phyloP scores from a whole-genome alignment of 2,888 invertebrate genomes.

The Stegophylla sp. region DNA sequence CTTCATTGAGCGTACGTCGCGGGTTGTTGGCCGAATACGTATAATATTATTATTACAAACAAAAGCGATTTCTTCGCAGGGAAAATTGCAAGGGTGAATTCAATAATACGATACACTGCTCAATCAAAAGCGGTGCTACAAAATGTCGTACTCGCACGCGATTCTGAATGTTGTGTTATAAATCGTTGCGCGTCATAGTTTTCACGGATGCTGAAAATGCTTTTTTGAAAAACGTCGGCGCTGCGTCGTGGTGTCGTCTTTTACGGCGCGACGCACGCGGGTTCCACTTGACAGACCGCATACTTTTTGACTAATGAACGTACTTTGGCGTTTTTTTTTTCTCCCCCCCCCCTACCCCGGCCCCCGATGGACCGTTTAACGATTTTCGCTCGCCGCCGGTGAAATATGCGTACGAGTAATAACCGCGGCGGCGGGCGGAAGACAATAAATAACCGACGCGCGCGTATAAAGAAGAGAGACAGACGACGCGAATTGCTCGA shows the following conservation, averaged over 20 bases:
- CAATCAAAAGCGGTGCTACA: too few species aligned
- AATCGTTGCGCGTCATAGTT: background rate
- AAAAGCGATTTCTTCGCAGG: too few species aligned
- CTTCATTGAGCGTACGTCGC: too few species aligned
- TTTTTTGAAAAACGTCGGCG: background rate
- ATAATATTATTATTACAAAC: too few species aligned
- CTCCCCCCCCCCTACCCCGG: too few species aligned
- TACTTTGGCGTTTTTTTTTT: background rate
- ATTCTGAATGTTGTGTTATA: background rate
- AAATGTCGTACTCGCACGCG: background rate
- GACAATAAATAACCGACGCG: background rate
- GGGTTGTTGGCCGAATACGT: too few species aligned
- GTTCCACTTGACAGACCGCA: background rate
- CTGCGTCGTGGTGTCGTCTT: too few species aligned
- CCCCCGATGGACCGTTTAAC: background rate
- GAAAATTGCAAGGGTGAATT: too few species aligned
- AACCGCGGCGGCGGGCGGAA: background rate
- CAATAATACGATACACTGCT: too few species aligned
- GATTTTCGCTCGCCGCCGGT: background rate
- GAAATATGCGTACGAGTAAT: too few species aligned
- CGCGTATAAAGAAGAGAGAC: background rate
- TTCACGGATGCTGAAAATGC: background rate
- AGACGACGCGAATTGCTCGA: background rate
- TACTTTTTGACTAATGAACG: constrained; percentile 19
- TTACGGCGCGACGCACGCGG: background rate